Base-by-base conservation (phyloP, 2,888 invertebrate species). In the Eristalis tenax region DNA sequence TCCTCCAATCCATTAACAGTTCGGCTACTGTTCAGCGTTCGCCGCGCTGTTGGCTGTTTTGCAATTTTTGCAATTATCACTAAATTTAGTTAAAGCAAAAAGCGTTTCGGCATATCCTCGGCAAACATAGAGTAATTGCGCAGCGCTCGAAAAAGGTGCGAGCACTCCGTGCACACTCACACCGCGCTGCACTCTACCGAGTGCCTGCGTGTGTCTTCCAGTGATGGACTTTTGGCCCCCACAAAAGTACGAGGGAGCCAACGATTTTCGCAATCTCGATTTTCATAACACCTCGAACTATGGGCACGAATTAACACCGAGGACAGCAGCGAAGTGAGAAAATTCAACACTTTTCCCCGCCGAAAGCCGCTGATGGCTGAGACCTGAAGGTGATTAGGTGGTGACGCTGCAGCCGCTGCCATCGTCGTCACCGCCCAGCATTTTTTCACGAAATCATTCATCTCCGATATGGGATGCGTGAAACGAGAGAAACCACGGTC, bases 181-280 rank as follows among this genome's bases (percentile, higher is more conserved):
- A n/a, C n/a, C n/a, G n/a, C n/a, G n/a, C n/a, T n/a, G n/a, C n/a
- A n/a, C n/a, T n/a, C n/a, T n/a, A n/a, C 61, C 65, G 71, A 4
- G 22, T 6, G 2, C 23, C 10, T 11, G 79, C 59, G 79, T 83
- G 79, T 64, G 79, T 83, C 73, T 73, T 83, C 73, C 75, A 83
- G 64, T 83, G 83, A 87, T 83, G 83, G 87, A 83, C 87, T 87
- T 83, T 87, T 83, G 83, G 79, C 83, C 87, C 23, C 79, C 59
- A 1, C 32, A 64, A 56, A 56, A 73, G 35, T 64, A 77, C 81
- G 77, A 28, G 43, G 3, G 74, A 61, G 73, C 82, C 70, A 78
- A 32, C 71, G 74, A 82, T 86, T 82, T 86, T 86, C 82, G 66
- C 86, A 82, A 86, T 86, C 82, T 86, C 32, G 82, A 86, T 86